Conservation (phyloP, 2,888 invertebrate genomes). For the Trachelus stipa region DNA sequence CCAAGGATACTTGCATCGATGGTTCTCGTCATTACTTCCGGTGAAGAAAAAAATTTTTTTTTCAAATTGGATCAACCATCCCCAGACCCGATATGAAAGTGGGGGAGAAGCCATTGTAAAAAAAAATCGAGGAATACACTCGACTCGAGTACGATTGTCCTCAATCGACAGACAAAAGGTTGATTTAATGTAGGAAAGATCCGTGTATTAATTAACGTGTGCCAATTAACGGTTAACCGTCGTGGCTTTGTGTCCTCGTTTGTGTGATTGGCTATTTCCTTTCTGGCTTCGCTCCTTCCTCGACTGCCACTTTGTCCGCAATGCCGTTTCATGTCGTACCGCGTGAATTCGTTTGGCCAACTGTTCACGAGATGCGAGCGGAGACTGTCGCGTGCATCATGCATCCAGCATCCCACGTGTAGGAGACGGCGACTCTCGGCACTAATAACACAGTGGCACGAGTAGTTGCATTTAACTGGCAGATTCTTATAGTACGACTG, state of each 20-base stretch:
- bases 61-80: background rate
- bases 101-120: background rate
- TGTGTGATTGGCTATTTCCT: conserved; percentile 48
- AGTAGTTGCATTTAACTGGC: background rate
- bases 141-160: conserved; percentile 26
- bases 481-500: background rate
- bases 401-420: background rate
- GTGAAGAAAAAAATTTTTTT: background rate
- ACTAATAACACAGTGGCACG: background rate
- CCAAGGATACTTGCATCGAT: background rate
- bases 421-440: background rate
- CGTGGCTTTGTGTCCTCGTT: conserved; percentile 46
- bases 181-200: conserved; percentile 35
- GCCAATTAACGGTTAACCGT: conserved; percentile 45
- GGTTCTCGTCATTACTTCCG: background rate
- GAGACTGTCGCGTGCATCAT: too few species aligned
- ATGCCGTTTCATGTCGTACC: too few species aligned
- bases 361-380: too few species aligned
- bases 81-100: background rate
- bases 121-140: background rate
- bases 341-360: too few species aligned
- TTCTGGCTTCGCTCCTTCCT: conserved; percentile 28
- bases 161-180: conserved; percentile 26
- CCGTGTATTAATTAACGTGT: conserved; percentile 47
- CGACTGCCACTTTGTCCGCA: background rate